Evolutionary conservation across 92 coral and sea anemone species (phyloP), one percentile per base, ranked within the genome.

Genomic region (Hydrozoanthus gracilis): DNA sequence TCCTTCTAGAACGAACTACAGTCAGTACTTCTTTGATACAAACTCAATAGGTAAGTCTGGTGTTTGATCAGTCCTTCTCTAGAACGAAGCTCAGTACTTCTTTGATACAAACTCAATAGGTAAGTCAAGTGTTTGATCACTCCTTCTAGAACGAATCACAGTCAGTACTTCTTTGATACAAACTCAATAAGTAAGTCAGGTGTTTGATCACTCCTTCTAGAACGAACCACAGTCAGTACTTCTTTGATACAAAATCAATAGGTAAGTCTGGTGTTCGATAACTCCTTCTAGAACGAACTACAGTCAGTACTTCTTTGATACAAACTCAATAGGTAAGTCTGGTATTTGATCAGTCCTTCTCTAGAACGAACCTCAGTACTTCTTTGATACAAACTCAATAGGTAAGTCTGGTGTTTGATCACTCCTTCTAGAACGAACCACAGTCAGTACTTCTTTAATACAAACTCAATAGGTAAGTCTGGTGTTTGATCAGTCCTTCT

Each of bases 81-180:
- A n/a, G n/a, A n/a, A n/a, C n/a, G n/a, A n/a, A 3, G 88, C 94
- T 45, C 90, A 89, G 91, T 92, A 89, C 72, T 94, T 94, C 89
- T 94, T 94, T 69, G 97, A 94, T 68, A 94, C 88, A 58, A 94
- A 92, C 85, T 94, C 97, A 8, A 86, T 91, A 44, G 94, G 94
- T 91, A 51, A 77, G 90, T 16, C 2, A 51, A 20, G 55, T 67
- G 54, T n/a, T n/a, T n/a, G n/a, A n/a, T n/a, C n/a, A n/a, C n/a
- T n/a, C n/a, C n/a, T n/a, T n/a, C n/a, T n/a, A n/a, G n/a, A n/a
- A n/a, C n/a, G n/a, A n/a, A n/a, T n/a, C 39, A 27, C 39, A 27
- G 39, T 45, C 90, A 87, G 91, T 92, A 89, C 72, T 94, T 94
- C 89, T 94, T 94, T 69, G 97, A 92, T 60, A 94, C 86, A 58